Evolutionary conservation across 2,113 vertebrate genomes (phyloP).

Genomic region (Tragelaphus strepsiceros): DNA sequence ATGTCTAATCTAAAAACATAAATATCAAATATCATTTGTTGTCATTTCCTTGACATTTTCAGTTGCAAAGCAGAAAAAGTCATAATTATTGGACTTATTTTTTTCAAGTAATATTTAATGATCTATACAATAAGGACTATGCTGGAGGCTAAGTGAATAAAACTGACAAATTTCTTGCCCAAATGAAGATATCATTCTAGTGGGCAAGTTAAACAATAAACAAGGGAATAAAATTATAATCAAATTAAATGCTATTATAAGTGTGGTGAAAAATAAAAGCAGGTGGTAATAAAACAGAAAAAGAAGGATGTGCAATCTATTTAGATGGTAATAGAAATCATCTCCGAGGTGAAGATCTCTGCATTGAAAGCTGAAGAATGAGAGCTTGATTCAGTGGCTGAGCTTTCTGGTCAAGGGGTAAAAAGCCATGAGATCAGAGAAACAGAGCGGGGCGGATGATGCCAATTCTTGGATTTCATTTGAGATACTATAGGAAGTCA

Average conservation of each 20-base stretch:
- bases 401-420: neutral
- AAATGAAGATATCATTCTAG: neutral
- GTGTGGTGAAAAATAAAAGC: neutral
- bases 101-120: neutral
- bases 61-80: slow-evolving; percentile 9
- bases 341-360: neutral
- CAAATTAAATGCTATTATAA: neutral
- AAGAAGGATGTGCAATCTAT: neutral
- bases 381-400: neutral
- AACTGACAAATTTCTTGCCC: neutral
- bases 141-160: neutral
- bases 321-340: neutral
- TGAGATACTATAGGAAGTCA: neutral
- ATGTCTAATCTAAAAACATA: neutral
- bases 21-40: neutral
- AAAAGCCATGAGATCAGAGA: neutral
- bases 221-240: neutral
- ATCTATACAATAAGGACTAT: neutral
- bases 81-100: neutral
- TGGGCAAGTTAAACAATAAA: neutral
- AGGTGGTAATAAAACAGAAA: neutral
- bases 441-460: neutral
- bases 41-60: neutral
- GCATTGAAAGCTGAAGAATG: neutral
- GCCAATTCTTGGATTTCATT: neutral